Percentiles rank a stretch among this genome's conserved stretches.
phyloP scores from a whole-genome alignment of 2,888 invertebrate genomes.

The Drosophila longiperda region DNA sequence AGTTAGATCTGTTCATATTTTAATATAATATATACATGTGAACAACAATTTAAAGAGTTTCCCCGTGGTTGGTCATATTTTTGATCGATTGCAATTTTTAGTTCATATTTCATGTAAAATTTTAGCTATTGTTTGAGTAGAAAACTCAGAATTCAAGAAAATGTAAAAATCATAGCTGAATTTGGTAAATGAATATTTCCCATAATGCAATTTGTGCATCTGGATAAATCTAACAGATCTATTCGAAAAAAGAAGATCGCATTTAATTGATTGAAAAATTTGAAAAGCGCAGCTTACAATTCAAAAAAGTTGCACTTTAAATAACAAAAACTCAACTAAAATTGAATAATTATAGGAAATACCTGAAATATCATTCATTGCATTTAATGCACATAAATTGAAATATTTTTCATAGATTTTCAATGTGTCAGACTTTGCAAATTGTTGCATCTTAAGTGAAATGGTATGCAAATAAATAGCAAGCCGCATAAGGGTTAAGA shows the following conservation, averaged over 20 bases:
- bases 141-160: not conserved
- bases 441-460: constrained; percentile 20
- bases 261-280: not conserved
- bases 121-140: not conserved
- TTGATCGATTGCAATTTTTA: not conserved
- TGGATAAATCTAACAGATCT: not conserved
- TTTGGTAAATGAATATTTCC: not conserved
- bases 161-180: not conserved
- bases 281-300: not conserved
- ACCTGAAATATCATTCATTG: too few relatives aligned
- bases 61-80: not conserved
- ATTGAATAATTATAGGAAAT: too few relatives aligned
- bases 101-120: not conserved
- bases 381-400: too few relatives aligned
- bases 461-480: not conserved
- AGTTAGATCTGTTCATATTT: not conserved
- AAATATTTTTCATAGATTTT: too few relatives aligned
- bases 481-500: constrained; percentile 37
- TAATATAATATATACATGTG: not conserved
- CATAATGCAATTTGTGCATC: not conserved
- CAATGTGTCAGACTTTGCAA: not conserved
- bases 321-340: too few relatives aligned
- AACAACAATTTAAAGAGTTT: not conserved
- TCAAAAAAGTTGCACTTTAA: not conserved
- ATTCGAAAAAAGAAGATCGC: not conserved